A percentile compares a stretch with the other conserved stretches of the same genome.
Evolutionary conservation across 2,797 vertebrate genomes (phyloP).

Genomic region (Schizopygopsis malacanthus): DNA sequence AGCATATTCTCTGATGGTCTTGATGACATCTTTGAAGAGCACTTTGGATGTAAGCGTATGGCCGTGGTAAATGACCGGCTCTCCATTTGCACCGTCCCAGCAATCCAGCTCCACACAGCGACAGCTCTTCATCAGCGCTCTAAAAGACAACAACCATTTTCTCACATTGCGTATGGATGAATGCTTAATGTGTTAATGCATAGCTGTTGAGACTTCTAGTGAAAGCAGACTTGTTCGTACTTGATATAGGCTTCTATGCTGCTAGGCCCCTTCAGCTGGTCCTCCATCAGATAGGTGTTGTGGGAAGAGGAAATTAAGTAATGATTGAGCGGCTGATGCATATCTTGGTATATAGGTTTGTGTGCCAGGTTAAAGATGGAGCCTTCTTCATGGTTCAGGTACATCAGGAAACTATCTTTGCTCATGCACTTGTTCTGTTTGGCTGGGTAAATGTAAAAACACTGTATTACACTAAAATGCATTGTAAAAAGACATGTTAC

Average conservation of each 20-base stretch:
- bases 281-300: conserved; percentile 96
- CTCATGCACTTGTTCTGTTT: conserved; percentile 84
- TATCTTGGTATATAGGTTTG: conserved; percentile 89
- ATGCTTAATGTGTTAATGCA: background rate
- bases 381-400: conserved; percentile 84
- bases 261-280: conserved; percentile 94
- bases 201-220: background rate
- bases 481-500: background rate
- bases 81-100: conserved; percentile 91
- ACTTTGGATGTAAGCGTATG: conserved; percentile 96
- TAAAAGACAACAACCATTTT: conserved; percentile 61
- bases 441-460: conserved; percentile 72
- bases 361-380: conserved; percentile 84
- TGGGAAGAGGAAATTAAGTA: conserved; percentile 97
- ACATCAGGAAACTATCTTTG: conserved; percentile 95
- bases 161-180: background rate
- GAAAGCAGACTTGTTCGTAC: conserved; percentile 68
- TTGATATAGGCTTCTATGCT: conserved; percentile 96
- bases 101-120: conserved; percentile 96
- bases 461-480: background rate
- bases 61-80: conserved; percentile 94
- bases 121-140: conserved; percentile 92
- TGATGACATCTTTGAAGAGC: conserved; percentile 91
- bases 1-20: conserved; percentile 89
- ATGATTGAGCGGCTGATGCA: conserved; percentile 91